These are phyloP conservation scores for Thereva unica DNA, from an alignment of 2,888 invertebrate species.

Conservation along the genomic window DNA sequence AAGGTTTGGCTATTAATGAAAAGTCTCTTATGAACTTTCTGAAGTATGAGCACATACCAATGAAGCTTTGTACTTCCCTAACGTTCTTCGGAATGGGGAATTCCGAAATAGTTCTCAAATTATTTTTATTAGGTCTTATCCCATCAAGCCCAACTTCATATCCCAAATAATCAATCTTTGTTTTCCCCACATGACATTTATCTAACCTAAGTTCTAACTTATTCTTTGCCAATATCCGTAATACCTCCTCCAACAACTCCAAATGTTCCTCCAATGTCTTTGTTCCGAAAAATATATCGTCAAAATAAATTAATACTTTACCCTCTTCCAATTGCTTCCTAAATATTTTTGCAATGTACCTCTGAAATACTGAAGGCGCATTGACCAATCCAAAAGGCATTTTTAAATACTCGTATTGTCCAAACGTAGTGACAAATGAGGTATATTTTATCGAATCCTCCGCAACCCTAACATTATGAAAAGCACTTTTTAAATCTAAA, in stretches of 20 bases:
- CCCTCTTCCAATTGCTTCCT: slow-evolving; percentile 25
- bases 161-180: slow-evolving; percentile 8
- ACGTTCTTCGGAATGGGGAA: slow-evolving; percentile 4
- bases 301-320: slow-evolving; percentile 42
- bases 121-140: neutral
- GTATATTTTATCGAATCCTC: slow-evolving; percentile 42
- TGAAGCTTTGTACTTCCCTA: slow-evolving; percentile 6
- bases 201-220: neutral
- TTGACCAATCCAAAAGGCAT: slow-evolving; percentile 41
- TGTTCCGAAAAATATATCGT: slow-evolving; percentile 43
- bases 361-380: slow-evolving; percentile 36
- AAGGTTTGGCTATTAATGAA: slow-evolving; percentile 2
- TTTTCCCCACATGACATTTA: slow-evolving; percentile 10
- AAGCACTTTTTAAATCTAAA: slow-evolving; percentile 42
- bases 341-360: slow-evolving; percentile 41
- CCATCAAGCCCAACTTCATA: neutral
- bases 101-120: neutral
- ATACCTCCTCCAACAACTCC: neutral
- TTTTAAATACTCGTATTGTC: slow-evolving; percentile 38
- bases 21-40: slow-evolving; percentile 1
- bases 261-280: slow-evolving; percentile 41
- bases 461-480: slow-evolving; percentile 40
- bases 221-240: neutral
- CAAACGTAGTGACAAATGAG: slow-evolving; percentile 42
- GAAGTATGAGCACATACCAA: slow-evolving; percentile 7